Evolutionary conservation across 2,113 vertebrate species (phyloP).

Genomic region (Dipodomys merriami): DNA sequence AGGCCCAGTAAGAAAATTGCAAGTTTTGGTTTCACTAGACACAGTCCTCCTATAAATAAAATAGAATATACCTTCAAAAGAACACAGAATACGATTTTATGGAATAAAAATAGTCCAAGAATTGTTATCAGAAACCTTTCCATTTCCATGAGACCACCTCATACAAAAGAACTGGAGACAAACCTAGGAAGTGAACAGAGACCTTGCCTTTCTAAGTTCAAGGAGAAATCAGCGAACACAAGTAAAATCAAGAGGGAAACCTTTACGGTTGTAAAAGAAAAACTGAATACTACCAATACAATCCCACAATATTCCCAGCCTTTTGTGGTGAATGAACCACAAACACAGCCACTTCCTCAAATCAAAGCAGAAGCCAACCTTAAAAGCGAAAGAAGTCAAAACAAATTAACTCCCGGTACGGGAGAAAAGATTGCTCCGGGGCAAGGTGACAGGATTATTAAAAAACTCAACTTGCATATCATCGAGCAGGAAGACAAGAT

Average conservation of each 20-base stretch:
- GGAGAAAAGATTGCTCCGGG: neutral
- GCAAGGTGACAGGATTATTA: neutral
- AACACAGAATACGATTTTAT: neutral
- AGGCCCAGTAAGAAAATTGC: neutral
- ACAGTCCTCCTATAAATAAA: neutral
- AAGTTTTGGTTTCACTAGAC: neutral
- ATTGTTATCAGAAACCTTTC: slow-evolving; percentile 37
- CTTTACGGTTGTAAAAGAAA: neutral
- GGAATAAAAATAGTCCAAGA: neutral
- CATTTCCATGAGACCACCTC: neutral
- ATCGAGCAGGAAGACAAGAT: neutral
- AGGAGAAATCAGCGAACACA: neutral
- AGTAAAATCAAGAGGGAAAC: neutral
- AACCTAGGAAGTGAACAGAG: neutral
- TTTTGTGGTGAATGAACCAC: neutral
- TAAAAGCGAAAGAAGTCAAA: neutral
- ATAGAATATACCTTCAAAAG: slow-evolving; percentile 4
- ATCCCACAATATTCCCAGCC: neutral
- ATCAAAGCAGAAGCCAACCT: neutral
- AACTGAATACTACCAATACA: neutral
- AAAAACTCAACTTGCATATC: neutral
- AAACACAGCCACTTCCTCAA: neutral
- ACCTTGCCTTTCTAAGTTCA: neutral
- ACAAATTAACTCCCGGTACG: neutral
- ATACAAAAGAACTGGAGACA: neutral